Evolutionary conservation across 92 coral and sea anemone genomes (phyloP), one percentile per base, ranked within the genome.

Genomic region (Epizoanthus scotinus): DNA sequence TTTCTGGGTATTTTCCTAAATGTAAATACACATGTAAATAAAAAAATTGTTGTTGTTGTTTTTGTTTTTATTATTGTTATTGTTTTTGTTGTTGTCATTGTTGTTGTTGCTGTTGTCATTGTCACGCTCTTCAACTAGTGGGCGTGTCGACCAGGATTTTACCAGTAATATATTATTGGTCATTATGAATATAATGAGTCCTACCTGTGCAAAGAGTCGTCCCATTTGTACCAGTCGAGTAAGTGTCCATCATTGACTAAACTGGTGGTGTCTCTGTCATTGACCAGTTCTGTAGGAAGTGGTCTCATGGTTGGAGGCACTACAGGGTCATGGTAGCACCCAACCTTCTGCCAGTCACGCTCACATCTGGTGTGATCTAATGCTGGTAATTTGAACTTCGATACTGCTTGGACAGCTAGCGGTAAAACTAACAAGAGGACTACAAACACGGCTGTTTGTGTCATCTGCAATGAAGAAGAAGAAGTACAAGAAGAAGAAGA

Each of bases 301-400:
- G 72, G 72, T 18, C 72, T 52, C 1, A 25, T 17, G 8, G 55
- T 18, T 0, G 50, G 2, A 14, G 72, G 72, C 0, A 17, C 13
- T 6, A 67, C 72, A 1, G 72, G 72, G 72, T 67, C 72, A 50
- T 67, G 72, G 40, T 31, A 67, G 25, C 72, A 67, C 13, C 72
- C 72, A 6, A 67, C 20, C 52, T 67, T 67, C 24, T 31, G 26
- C 72, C 72, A 67, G 50, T 47, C 19, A 38, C 38, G 38, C 22
- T 17, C 52, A 34, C 72, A 67, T 24, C 5, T 34, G 14, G 55
- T 67, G 55, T 67, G 72, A 17, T 15, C 26, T 18, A 67, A 38
- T 3, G 72, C 52, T 8, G 72, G 72, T 5, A 31, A 25, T 18
- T 67, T 67, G 26, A 17, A 67, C 53, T 67, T 67, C 2, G 72